These are phyloP conservation scores for Mus spicilegus DNA, from an alignment of 2,113 vertebrate genomes.

Conservation along the genomic window DNA sequence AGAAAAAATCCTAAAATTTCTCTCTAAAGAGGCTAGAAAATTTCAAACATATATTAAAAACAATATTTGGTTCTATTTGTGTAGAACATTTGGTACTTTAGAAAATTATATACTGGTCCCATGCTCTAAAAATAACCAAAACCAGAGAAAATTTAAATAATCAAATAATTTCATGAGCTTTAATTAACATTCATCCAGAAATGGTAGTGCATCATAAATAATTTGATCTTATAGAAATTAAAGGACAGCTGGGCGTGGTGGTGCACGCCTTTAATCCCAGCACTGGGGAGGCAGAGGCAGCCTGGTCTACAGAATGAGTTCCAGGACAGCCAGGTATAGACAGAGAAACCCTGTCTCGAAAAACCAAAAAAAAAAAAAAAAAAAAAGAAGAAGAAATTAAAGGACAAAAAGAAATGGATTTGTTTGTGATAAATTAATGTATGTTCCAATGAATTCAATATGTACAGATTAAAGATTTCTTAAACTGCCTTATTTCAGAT, in stretches of 20 bases:
- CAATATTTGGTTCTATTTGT: background rate
- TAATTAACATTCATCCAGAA: background rate
- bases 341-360: no score
- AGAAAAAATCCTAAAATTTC: background rate
- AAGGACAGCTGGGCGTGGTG: background rate
- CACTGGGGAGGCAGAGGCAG: no score
- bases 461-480: background rate
- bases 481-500: background rate
- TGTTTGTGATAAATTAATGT: background rate
- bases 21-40: background rate
- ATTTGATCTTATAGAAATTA: background rate
- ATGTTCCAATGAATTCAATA: background rate
- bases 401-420: background rate
- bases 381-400: background rate
- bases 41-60: background rate
- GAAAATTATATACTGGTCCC: background rate
- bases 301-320: no score
- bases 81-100: background rate
- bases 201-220: background rate
- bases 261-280: no score
- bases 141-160: constrained; percentile 5
- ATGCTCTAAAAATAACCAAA: background rate
- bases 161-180: constrained; percentile 6
- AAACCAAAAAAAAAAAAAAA: no score
- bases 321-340: no score